phyloP scores from a whole-genome alignment of 2,113 vertebrate genomes.

The Budorcas taxicolor region DNA sequence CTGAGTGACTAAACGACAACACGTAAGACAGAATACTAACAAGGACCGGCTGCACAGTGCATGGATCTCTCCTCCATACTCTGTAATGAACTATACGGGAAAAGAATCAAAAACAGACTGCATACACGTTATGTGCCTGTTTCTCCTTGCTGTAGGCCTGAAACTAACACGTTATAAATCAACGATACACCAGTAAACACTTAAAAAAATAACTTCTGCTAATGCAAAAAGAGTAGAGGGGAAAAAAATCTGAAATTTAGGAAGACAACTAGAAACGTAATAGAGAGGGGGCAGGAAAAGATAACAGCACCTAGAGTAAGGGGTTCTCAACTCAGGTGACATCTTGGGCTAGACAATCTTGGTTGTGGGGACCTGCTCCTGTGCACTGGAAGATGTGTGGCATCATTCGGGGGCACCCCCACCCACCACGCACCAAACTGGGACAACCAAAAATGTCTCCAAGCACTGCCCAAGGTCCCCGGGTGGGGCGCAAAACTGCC shows the following conservation, averaged over 20 bases:
- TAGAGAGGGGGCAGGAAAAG: neutral
- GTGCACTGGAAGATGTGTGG: rapidly evolving
- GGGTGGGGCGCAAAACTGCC: neutral
- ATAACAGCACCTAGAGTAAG: too few relatives aligned
- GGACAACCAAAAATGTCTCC: neutral
- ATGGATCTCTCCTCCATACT: neutral
- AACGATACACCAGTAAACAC: neutral
- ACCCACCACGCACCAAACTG: neutral
- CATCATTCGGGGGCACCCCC: neutral
- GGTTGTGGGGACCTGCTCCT: neutral
- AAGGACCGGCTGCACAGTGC: neutral
- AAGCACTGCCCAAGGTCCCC: neutral
- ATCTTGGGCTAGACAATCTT: neutral
- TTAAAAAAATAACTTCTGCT: neutral
- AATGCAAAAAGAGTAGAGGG: neutral
- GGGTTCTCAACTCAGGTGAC: neutral
- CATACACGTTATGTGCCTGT: neutral
- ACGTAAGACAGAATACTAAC: neutral
- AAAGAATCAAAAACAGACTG: neutral
- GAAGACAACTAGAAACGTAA: neutral
- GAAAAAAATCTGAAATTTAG: neutral
- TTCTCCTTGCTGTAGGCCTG: neutral
- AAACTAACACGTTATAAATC: neutral
- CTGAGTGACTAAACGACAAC: neutral
- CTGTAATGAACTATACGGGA: neutral